Conservation (phyloP, 2,113 vertebrate genomes). For the Oceanites oceanicus region DNA sequence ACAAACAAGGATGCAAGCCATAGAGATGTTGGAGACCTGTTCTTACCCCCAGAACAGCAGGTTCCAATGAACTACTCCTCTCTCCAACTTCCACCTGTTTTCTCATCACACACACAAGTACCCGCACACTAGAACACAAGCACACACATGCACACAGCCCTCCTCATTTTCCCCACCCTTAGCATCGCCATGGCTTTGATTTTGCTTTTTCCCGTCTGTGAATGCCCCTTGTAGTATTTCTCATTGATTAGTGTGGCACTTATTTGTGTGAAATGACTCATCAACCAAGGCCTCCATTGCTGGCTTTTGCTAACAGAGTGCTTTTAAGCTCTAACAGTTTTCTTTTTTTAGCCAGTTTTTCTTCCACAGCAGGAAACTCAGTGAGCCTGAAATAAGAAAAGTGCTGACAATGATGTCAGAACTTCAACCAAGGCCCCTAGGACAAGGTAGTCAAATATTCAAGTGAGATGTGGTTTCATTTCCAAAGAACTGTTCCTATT, state of each 20-base stretch:
- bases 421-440: slow-evolving; percentile 33
- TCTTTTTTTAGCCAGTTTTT: slow-evolving; percentile 50
- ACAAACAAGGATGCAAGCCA: not conserved
- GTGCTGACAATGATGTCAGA: slow-evolving; percentile 35
- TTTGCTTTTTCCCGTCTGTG: not conserved
- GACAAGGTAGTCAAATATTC: slow-evolving; percentile 27
- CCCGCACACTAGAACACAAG: not conserved
- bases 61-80: not conserved
- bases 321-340: slow-evolving; percentile 53
- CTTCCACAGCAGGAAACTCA: slow-evolving; percentile 30
- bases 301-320: slow-evolving; percentile 41
- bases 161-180: not conserved
- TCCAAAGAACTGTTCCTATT: not conserved
- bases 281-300: slow-evolving; percentile 1
- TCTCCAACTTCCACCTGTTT: not conserved
- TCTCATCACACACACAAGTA: not conserved
- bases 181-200: not conserved
- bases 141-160: not conserved
- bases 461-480: not conserved
- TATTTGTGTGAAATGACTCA: slow-evolving; percentile 45
- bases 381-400: slow-evolving; percentile 19
- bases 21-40: not conserved
- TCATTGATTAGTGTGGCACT: slow-evolving; percentile 44
- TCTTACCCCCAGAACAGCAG: not conserved
- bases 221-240: slow-evolving; percentile 1